Evolutionary conservation across 2,888 invertebrate species (phyloP).

Genomic region (Machimus rusticus): DNA sequence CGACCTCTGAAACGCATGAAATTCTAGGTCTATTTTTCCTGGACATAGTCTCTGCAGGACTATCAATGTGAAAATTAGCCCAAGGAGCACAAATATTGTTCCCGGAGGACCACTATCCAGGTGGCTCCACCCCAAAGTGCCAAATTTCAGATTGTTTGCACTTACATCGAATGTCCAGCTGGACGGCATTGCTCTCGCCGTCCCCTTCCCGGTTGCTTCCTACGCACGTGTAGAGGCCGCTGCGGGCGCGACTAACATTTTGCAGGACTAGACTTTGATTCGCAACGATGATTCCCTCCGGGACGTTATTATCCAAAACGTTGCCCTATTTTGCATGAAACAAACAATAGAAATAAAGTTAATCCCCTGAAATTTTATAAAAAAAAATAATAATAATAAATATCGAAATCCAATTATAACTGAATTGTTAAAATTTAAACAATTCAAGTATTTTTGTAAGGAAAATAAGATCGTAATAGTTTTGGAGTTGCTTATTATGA

Average conservation of each 20-base stretch:
- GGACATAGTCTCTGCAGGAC: neutral
- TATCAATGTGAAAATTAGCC: neutral
- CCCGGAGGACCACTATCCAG: neutral
- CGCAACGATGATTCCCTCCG: slow-evolving; percentile 83
- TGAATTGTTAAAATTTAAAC: no score
- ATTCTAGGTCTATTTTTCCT: neutral
- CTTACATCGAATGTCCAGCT: slow-evolving; percentile 86
- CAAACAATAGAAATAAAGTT: neutral
- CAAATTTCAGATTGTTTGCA: slow-evolving; percentile 45
- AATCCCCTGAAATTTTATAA: neutral
- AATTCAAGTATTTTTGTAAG: no score
- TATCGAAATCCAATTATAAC: no score
- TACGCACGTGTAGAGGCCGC: slow-evolving; percentile 87
- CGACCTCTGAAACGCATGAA: neutral
- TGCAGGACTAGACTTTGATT: slow-evolving; percentile 91
- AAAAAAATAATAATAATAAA: no score
- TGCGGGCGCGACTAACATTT: slow-evolving; percentile 76
- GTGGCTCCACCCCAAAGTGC: neutral
- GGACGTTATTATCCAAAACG: slow-evolving; percentile 79
- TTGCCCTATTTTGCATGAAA: slow-evolving; percentile 67
- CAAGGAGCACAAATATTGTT: slow-evolving; percentile 2
- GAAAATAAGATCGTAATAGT: no score
- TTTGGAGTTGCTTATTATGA: no score
- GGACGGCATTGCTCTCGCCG: slow-evolving; percentile 84
- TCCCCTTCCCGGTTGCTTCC: slow-evolving; percentile 89